Percentiles rank a stretch among this genome's conserved stretches.
These are phyloP conservation scores for Rhinogobio ventralis DNA, from an alignment of 2,797 vertebrate genomes.

Conservation along the genomic window DNA sequence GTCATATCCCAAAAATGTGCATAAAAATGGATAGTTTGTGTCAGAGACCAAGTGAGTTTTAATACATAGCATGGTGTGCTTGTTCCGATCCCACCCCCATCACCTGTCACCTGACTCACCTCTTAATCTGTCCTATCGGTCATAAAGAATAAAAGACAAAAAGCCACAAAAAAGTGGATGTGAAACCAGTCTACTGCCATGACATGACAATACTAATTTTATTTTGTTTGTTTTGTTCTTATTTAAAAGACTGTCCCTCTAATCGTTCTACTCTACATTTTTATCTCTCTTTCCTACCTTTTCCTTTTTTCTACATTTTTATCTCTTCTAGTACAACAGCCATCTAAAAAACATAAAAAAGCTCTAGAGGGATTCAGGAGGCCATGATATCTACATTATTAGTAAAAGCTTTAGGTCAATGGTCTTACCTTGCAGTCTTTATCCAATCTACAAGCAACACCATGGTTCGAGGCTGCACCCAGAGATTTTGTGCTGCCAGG, in stretches of 20 bases:
- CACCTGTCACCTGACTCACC: neutral
- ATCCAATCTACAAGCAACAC: slow-evolving; percentile 82
- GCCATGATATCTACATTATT: neutral
- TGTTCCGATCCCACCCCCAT: neutral
- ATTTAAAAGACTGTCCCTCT: neutral
- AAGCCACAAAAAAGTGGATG: neutral
- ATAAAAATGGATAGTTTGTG: too few relatives aligned
- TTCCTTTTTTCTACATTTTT: neutral
- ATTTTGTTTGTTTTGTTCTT: neutral
- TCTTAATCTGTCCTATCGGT: neutral
- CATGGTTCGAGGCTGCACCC: slow-evolving; percentile 73
- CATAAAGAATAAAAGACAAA: neutral
- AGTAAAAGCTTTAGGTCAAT: neutral
- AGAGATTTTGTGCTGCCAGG: slow-evolving; percentile 73
- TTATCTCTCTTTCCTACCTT: neutral
- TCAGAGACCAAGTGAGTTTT: neutral
- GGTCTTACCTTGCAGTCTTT: slow-evolving; percentile 88
- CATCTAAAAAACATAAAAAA: neutral
- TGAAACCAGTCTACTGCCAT: neutral
- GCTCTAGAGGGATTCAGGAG: neutral
- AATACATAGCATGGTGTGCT: too few relatives aligned
- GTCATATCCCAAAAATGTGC: too few relatives aligned
- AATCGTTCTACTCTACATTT: neutral
- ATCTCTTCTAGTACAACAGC: neutral
- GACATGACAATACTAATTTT: neutral